Evolutionary conservation across 2,888 invertebrate species (phyloP), one percentile per base, ranked within the genome.

Genomic region (Torymus tubicola): DNA sequence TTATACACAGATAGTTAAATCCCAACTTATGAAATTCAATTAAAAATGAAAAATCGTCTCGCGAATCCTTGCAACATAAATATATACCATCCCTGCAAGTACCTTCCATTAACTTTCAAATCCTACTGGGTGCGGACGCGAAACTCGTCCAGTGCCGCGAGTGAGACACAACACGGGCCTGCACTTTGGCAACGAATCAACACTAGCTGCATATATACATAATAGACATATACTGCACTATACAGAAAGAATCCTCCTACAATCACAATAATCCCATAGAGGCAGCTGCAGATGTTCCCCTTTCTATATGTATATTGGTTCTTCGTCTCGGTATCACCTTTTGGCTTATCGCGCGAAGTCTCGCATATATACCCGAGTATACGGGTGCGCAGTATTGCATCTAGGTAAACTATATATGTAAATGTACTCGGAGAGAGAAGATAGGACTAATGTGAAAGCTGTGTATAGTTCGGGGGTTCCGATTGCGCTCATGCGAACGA

Each of bases 391-490:
- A 55, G 18, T n/a, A 21, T 18, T 18, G 52, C 24, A 65, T 16
- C 65, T 65, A 21, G 8, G 4, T n/a, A n/a, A 8, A 14, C 58
- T 2, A n/a, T 16, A 11, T 42, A n/a, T 5, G 8, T 2, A 42
- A 31, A 42, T 3, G 2, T 14, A n/a, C n/a, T 24, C 42, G 2
- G 13, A 3, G 16, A n/a, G 13, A 24, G 14, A 31, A 69, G 69
- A 69, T 69, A 57, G 57, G 31, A 57, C 69, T 69, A 69, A 69
- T 69, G 69, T 55, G 31, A 69, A 57, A 69, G 57, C 24, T 24
- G n/a, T 69, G 69, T 69, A 42, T 13, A 31, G n/a, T 11, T 42
- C 64, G 42, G 64, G 13, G 10, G 4, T 24, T 64, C n/a, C 2
- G 42, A 31, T 64, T 42, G 4, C 10, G 53, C 42, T 18, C n/a